Conservation (phyloP, 2,888 invertebrate species). For the Orthosia cruda region DNA sequence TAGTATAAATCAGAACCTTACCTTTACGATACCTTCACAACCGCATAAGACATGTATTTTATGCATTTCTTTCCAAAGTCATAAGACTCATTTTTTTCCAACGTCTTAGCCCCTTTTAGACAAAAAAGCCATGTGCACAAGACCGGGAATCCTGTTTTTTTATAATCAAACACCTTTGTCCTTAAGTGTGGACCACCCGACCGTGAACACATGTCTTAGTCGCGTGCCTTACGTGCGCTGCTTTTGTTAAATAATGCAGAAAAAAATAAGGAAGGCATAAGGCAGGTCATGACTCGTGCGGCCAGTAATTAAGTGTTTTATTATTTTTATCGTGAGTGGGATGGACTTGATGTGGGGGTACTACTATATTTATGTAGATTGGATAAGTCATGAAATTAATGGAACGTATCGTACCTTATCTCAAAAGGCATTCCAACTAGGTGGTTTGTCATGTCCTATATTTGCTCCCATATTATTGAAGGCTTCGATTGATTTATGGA, state of each 20-base stretch:
- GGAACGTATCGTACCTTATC: too few relatives aligned
- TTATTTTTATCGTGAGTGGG: constrained; percentile 3
- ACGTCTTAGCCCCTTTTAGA: constrained; percentile 15
- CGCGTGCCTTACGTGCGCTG: constrained; percentile 77
- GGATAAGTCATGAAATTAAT: neutral
- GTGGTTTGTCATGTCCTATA: neutral
- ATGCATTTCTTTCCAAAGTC: neutral
- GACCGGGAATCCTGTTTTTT: constrained; percentile 82
- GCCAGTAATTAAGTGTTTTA: constrained; percentile 30
- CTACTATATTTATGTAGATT: neutral
- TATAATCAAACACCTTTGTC: constrained; percentile 75
- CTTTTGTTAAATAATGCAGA: constrained; percentile 61
- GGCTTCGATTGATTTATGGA: too few relatives aligned
- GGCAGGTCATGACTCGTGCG: constrained; percentile 47
- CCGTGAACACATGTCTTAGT: constrained; percentile 78
- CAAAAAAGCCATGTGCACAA: constrained; percentile 79
- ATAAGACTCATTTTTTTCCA: constrained; percentile 28
- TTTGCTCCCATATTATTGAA: neutral
- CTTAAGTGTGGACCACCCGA: constrained; percentile 73
- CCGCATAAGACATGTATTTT: constrained; percentile 24
- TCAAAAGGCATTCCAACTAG: neutral
- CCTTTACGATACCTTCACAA: constrained; percentile 10
- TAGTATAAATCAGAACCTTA: constrained; percentile 31
- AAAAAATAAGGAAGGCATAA: constrained; percentile 45
- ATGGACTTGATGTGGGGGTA: neutral